These are phyloP conservation scores for Copsychus sechellarum DNA, from an alignment of 2,113 vertebrate species.

Conservation along the genomic window DNA sequence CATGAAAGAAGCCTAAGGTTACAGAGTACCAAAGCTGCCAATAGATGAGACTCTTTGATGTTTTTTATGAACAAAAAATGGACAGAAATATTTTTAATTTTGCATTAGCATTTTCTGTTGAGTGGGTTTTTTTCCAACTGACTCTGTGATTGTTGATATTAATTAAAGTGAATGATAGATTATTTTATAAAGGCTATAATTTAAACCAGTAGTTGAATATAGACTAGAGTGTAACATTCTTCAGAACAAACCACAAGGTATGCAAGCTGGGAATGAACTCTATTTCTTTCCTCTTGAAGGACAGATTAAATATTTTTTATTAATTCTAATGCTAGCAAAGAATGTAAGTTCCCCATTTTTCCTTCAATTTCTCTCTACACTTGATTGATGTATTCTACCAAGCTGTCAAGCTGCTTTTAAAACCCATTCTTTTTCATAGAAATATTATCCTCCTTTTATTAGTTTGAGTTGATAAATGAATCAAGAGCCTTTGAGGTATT, in stretches of 20 bases:
- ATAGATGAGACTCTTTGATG: constrained; percentile 65
- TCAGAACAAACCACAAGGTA: constrained; percentile 56
- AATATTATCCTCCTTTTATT: constrained; percentile 68
- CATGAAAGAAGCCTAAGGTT: constrained; percentile 72
- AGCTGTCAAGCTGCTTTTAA: constrained; percentile 55
- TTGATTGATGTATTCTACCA: constrained; percentile 50
- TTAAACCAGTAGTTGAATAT: constrained; percentile 65
- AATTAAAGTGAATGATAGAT: constrained; percentile 62
- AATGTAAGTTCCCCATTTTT: constrained; percentile 42
- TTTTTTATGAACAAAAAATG: constrained; percentile 47
- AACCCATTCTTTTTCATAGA: constrained; percentile 48
- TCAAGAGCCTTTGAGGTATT: constrained; percentile 42
- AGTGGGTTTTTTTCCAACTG: background rate
- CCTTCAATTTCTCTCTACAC: background rate
- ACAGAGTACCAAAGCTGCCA: constrained; percentile 65
- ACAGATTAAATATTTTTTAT: constrained; percentile 54
- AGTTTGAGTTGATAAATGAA: constrained; percentile 71
- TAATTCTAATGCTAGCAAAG: constrained; percentile 53
- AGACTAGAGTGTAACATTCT: constrained; percentile 42
- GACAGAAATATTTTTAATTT: constrained; percentile 41
- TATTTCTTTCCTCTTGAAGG: constrained; percentile 51
- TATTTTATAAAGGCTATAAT: constrained; percentile 56
- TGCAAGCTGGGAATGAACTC: constrained; percentile 48
- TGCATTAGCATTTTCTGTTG: constrained; percentile 14
- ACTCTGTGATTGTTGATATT: constrained; percentile 47